Conservation (phyloP, 2,888 invertebrate genomes). For the Allygus modestus region DNA sequence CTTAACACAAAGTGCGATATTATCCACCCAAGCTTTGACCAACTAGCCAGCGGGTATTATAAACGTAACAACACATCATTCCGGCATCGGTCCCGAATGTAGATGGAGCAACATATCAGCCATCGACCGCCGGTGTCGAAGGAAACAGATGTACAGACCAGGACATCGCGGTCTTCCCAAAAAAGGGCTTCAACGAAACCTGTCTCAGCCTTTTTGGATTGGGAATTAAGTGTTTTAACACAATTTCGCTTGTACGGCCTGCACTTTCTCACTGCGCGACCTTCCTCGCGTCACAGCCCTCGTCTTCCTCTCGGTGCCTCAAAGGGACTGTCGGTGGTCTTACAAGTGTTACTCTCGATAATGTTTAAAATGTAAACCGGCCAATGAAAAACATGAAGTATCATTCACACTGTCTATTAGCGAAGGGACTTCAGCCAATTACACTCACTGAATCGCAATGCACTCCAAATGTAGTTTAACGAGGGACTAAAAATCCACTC, state of each 20-base stretch:
- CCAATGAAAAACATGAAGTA: conserved; percentile 7
- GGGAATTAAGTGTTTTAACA: not conserved
- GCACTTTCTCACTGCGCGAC: not conserved
- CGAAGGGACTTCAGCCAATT: conserved; percentile 15
- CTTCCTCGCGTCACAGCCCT: not conserved
- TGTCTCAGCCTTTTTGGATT: conserved; percentile 5
- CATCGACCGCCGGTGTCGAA: not conserved
- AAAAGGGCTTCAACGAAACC: conserved; percentile 17
- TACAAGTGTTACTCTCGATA: not conserved
- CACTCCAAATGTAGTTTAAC: conserved; percentile 32
- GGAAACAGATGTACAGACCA: not conserved
- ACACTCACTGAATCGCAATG: not conserved
- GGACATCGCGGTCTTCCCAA: conserved; percentile 4
- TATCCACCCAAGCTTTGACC: no score
- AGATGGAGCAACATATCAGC: no score
- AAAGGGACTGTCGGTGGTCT: not conserved
- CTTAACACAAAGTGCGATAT: no score
- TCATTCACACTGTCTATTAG: conserved; percentile 34
- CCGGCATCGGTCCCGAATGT: no score
- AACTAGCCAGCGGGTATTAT: no score
- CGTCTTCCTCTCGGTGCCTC: not conserved
- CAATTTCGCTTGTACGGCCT: not conserved
- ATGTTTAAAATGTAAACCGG: conserved; percentile 7
- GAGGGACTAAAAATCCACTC: conserved; percentile 10
- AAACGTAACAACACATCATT: no score